These are phyloP conservation scores for Pavo muticus DNA, from an alignment of 2,113 vertebrate species.

Conservation along the genomic window DNA sequence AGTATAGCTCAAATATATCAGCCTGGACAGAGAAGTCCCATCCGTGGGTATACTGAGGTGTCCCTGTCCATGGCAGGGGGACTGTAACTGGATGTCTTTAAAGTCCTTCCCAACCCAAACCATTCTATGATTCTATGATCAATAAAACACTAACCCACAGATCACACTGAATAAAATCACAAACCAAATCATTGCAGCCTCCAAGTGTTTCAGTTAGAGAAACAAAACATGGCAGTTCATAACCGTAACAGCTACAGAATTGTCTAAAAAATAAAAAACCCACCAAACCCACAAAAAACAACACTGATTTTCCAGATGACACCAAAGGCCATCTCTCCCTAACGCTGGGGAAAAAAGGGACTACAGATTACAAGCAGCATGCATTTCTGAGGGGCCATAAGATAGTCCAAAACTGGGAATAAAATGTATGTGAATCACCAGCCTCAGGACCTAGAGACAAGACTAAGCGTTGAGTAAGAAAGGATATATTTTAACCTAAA, in stretches of 20 bases:
- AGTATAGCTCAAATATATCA: neutral
- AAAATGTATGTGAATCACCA: neutral
- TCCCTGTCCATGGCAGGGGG: too few species aligned
- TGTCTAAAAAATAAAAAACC: neutral
- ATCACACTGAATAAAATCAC: neutral
- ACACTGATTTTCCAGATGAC: neutral
- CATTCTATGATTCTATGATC: neutral
- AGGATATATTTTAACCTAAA: neutral
- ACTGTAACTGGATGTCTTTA: too few species aligned
- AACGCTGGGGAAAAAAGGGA: neutral
- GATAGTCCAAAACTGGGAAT: neutral
- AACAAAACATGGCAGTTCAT: neutral
- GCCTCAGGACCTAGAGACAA: neutral
- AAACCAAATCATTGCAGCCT: neutral
- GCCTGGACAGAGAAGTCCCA: neutral
- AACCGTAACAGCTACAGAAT: accelerated
- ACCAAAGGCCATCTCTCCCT: neutral
- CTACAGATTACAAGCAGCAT: neutral
- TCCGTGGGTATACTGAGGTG: too few species aligned
- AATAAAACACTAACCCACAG: neutral
- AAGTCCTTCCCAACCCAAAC: too few species aligned
- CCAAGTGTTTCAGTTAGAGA: neutral
- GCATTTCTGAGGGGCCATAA: neutral
- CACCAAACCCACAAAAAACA: too few species aligned
- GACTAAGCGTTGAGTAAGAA: neutral